A percentile compares a stretch with the other conserved stretches of the same genome.
These are phyloP conservation scores for Nycticorax nycticorax DNA, from an alignment of 2,113 vertebrate species.

Conservation along the genomic window DNA sequence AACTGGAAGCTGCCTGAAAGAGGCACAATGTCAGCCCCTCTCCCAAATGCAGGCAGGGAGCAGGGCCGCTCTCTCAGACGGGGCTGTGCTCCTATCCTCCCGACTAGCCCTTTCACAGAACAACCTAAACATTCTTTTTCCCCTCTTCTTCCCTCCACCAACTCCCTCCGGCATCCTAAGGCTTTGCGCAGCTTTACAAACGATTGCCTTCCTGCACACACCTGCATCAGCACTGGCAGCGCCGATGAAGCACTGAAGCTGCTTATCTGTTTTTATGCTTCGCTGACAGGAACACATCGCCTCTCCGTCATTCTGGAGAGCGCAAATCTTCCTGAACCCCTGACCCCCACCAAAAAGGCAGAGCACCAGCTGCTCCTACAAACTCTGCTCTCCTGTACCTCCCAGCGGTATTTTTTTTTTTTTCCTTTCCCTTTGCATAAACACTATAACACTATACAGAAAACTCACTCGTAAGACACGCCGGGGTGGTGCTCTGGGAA, in stretches of 20 bases:
- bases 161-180: neutral
- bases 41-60: neutral
- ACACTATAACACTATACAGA: neutral
- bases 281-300: neutral
- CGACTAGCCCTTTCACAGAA: neutral
- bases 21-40: neutral
- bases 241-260: neutral
- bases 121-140: too few species aligned
- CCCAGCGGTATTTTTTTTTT: neutral
- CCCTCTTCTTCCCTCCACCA: neutral
- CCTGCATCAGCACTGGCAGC: neutral
- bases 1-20: neutral
- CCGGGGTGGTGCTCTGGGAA: neutral
- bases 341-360: neutral
- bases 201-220: accelerated
- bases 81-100: neutral
- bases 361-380: neutral
- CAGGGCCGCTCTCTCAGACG: neutral
- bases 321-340: neutral
- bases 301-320: neutral
- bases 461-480: conserved; percentile 6
- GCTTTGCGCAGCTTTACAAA: accelerated
- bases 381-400: neutral
- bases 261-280: neutral
- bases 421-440: neutral